Conservation (phyloP, 2,797 vertebrate genomes). For the Brachyalestes nurse region DNA sequence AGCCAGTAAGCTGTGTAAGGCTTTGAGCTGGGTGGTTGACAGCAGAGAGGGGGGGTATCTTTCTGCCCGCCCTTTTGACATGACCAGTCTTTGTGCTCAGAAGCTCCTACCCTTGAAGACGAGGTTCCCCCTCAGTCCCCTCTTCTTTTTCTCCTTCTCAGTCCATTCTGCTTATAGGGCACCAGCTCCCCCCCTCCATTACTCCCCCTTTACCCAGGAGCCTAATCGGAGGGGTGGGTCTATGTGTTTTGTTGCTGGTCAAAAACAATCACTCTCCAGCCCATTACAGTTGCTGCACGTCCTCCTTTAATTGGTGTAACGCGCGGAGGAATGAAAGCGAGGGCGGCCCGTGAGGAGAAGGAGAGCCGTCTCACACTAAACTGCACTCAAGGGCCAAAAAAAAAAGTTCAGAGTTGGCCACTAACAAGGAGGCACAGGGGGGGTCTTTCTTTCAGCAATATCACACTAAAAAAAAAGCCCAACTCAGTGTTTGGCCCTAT, state of each 20-base stretch:
- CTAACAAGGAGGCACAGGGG: slow-evolving; percentile 87
- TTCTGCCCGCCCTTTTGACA: slow-evolving; percentile 53
- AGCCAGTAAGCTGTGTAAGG: slow-evolving; percentile 25
- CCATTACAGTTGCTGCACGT: slow-evolving; percentile 99
- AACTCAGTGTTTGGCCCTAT: slow-evolving; percentile 30
- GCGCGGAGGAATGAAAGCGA: slow-evolving; percentile 87
- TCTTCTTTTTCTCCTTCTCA: not conserved
- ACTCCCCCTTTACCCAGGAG: slow-evolving; percentile 83
- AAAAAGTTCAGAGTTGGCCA: slow-evolving; percentile 88
- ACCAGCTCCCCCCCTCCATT: slow-evolving; percentile 60
- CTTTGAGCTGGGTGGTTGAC: slow-evolving; percentile 23
- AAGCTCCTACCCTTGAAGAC: slow-evolving; percentile 42
- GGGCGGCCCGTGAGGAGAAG: slow-evolving; percentile 83
- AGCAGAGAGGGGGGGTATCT: slow-evolving; percentile 33
- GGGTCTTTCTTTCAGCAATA: slow-evolving; percentile 79
- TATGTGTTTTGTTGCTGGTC: slow-evolving; percentile 99
- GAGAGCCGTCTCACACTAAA: slow-evolving; percentile 89
- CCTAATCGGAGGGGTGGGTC: slow-evolving; percentile 99
- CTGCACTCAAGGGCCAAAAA: slow-evolving; percentile 79
- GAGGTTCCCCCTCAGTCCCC: slow-evolving; percentile 24
- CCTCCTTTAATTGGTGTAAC: slow-evolving; percentile 97
- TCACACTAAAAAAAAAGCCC: slow-evolving; percentile 75
- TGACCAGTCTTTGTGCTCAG: slow-evolving; percentile 49
- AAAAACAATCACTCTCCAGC: slow-evolving; percentile 97
- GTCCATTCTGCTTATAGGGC: not conserved